Conservation (phyloP, 92 coral and sea anemone species). For the Nematostella vectensis region DNA sequence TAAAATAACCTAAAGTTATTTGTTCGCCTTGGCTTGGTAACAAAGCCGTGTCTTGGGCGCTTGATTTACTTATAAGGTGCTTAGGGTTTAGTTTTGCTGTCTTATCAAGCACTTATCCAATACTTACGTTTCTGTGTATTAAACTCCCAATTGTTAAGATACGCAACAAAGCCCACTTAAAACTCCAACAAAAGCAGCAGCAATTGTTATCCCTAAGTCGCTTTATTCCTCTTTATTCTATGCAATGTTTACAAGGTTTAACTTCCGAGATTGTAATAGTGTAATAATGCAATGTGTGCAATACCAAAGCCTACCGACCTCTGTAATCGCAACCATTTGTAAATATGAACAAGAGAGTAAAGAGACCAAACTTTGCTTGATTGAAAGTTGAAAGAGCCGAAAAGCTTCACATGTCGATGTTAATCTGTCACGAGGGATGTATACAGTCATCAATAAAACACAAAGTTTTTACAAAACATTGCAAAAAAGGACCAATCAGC, state of each 20-base stretch:
- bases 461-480: background rate
- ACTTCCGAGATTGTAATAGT: conserved; percentile 5
- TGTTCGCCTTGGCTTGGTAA: too few species aligned
- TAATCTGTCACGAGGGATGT: background rate
- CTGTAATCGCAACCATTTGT: too few species aligned
- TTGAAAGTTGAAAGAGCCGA: background rate
- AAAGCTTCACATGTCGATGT: background rate
- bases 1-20: too few species aligned
- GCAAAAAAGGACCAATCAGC: too few species aligned
- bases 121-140: background rate
- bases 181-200: background rate
- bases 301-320: too few species aligned
- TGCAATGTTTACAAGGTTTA: conserved; percentile 5
- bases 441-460: background rate
- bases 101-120: too few species aligned
- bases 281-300: conserved; percentile 10
- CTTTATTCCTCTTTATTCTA: background rate
- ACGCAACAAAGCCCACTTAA: background rate
- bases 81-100: too few species aligned
- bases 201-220: background rate
- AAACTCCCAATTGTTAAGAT: background rate
- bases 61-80: background rate
- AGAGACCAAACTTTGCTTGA: background rate
- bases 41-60: background rate
- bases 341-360: conserved; percentile 1